A percentile compares a stretch with the other conserved stretches of the same genome.
Evolutionary conservation across 2,797 vertebrate genomes (phyloP).

Genomic region (Pantherophis vulpinus): DNA sequence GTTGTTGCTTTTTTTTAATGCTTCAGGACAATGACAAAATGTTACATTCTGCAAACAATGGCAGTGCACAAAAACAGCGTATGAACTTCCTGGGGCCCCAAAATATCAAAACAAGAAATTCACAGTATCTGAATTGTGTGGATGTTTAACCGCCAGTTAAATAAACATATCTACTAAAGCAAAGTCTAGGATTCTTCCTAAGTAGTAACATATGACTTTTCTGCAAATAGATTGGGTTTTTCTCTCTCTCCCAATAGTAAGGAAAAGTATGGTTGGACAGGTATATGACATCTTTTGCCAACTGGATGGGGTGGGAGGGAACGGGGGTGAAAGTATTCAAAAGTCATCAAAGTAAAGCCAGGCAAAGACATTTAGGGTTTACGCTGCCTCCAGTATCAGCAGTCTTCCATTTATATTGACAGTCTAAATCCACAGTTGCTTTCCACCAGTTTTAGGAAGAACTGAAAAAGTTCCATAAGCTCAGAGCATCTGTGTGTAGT

Average conservation of each 20-base stretch:
- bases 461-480: not conserved
- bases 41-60: constrained; percentile 32
- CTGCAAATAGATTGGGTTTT: not conserved
- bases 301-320: not conserved
- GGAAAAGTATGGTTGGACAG: too few species aligned
- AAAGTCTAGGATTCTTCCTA: constrained; percentile 28
- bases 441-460: constrained; percentile 1
- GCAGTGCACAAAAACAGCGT: constrained; percentile 31
- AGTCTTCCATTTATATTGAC: not conserved
- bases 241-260: not conserved
- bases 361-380: not conserved
- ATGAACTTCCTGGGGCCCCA: constrained; percentile 30
- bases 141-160: constrained; percentile 34
- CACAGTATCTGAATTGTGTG: constrained; percentile 31
- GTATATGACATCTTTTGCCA: not conserved
- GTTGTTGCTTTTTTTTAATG: not conserved
- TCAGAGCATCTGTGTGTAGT: not conserved
- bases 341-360: not conserved
- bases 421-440: not conserved
- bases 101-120: constrained; percentile 36
- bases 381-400: not conserved
- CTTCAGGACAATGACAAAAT: constrained; percentile 19
- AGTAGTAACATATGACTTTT: constrained; percentile 19
- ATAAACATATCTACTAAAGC: constrained; percentile 16
- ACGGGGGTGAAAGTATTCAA: not conserved